Base-by-base conservation (phyloP, 2,113 vertebrate genomes). In the Mustela nigripes region DNA sequence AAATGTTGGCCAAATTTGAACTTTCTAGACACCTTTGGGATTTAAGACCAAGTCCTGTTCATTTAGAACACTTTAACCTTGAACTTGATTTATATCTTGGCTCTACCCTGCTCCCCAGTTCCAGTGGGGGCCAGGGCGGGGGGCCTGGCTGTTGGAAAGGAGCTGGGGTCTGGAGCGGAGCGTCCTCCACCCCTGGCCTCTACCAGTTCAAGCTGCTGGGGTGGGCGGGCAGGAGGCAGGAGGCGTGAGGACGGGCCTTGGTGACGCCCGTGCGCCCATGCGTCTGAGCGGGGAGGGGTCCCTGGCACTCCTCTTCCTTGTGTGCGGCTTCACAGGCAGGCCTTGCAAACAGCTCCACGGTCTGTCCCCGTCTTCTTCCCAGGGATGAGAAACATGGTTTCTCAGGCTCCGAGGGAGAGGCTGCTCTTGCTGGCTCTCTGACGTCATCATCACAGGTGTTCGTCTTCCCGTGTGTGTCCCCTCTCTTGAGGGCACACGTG, bases 51-150 rank as follows among this genome's bases (percentile, higher is more conserved):
- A 81, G 2, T 22, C 19, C 60, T 65, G n/a, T 53, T 78, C 71
- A 56, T 56, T 74, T 45, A 18, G 65, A 89, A 94, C 42, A 50
- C 39, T 33, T 92, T 69, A 84, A 48, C 76, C 26, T 81, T 91
- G 89, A 79, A 86, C 80, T 89, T 42, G 71, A 82, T 28, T 36
- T 76, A 73, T 36, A 73, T 16, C 19, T 73, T 60, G 69, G 33
- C 56, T 85, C 21, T 21, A 53, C 28, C 5, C 56, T 26, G 31
- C 33, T 67, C 39, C 11, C 42, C 48, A 15, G 2, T 0, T 7
- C 56, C 33, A 33, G 53, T 9, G 63, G 45, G 53, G 84, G 45
- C 12, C 6, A 28, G 69, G 19, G 33, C 33, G 79, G n/a, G 3
- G 53, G 42, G 36, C 48, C 56, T 76, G 81, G 26, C 26, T 53